Evolutionary conservation across 1,140 invertebrate species (phyloP), one percentile per base, ranked within the genome.

Genomic region (Orchesella cincta): DNA sequence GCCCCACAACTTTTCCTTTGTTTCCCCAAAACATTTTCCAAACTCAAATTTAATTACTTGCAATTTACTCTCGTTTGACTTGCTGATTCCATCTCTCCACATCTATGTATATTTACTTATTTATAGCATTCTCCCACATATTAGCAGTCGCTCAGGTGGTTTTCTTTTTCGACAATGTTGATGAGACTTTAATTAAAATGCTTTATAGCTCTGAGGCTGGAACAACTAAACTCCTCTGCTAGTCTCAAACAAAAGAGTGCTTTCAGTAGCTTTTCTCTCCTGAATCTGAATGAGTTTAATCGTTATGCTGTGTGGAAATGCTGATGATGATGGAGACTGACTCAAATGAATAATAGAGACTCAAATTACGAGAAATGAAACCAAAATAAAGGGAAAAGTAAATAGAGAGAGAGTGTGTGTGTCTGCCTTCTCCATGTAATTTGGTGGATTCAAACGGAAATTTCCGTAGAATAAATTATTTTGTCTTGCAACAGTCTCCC

Each of bases 121-220:
- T n/a, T n/a, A n/a, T n/a, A n/a, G n/a, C n/a, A n/a, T n/a, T n/a
- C n/a, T n/a, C n/a, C n/a, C n/a, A n/a, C n/a, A n/a, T n/a, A n/a
- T n/a, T n/a, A n/a, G n/a, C n/a, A n/a, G n/a, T n/a, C 62, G 31
- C 31, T 67, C 62, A 67, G 62, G 62, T 67, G 31, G 62, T 33
- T 67, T 23, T 33, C 28, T 67, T 18, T 8, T 67, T 67, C n/a
- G 62, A n/a, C 3, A 67, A n/a, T 29, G 62, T 67, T 67, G 62
- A 67, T 67, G 62, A 67, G 62, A 67, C 62, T 67, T 67, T 67
- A 67, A 67, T 67, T 67, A 67, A 67, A 67, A 67, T 67, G 23
- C 62, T 67, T 67, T 33, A 67, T 67, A 29, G 2, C 26, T 29
- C 33, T 31, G 62, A 67, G 62, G 62, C 62, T n/a, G n/a, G n/a